phyloP scores from a whole-genome alignment of 1,140 invertebrate genomes.

The Drosophila lacertosa region DNA sequence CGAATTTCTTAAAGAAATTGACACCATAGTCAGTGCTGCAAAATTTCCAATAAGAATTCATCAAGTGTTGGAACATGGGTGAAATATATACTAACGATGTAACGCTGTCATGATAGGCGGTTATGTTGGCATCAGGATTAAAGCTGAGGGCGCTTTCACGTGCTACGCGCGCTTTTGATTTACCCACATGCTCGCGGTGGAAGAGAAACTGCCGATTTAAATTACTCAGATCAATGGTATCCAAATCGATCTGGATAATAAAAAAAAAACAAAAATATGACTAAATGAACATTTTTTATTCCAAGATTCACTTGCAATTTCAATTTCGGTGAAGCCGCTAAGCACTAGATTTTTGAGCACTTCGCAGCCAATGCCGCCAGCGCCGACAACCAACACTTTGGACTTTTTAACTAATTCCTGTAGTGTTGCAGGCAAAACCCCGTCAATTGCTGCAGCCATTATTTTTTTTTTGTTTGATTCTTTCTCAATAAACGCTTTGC shows the following conservation, averaged over 20 bases:
- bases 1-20: conserved; percentile 96
- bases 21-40: conserved; percentile 94
- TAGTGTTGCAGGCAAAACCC: conserved; percentile 87
- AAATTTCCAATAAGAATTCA: conserved; percentile 75
- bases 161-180: conserved; percentile 96
- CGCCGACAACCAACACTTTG: conserved; percentile 95
- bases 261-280: not conserved
- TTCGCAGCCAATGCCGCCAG: conserved; percentile 99
- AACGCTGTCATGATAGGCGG: conserved; percentile 96
- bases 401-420: conserved; percentile 86
- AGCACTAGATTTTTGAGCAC: conserved; percentile 98
- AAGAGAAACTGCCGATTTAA: conserved; percentile 99
- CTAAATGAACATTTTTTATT: conserved; percentile 7
- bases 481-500: conserved; percentile 6
- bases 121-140: conserved; percentile 94
- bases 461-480: conserved; percentile 11
- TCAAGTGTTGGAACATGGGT: not conserved
- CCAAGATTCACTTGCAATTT: conserved; percentile 90
- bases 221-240: conserved; percentile 99
- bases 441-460: conserved; percentile 88
- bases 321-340: conserved; percentile 96
- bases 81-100: conserved; percentile 88
- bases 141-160: conserved; percentile 94
- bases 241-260: conserved; percentile 96
- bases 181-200: conserved; percentile 98